Base-by-base conservation (phyloP, 1,140 invertebrate genomes). In the Melanaphis sacchari region DNA sequence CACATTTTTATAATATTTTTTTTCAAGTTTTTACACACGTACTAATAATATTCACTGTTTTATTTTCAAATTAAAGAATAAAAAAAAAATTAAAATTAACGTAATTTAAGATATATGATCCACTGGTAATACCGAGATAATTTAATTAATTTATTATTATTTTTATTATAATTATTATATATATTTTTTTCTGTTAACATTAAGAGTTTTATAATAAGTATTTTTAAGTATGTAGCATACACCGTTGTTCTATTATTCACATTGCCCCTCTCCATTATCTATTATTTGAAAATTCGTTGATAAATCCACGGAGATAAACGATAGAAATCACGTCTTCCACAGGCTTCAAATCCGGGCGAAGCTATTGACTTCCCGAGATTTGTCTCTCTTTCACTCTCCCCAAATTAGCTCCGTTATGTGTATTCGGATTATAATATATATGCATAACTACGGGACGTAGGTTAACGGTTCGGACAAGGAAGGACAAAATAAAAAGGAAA, bases 321-420 rank as follows among this genome's bases (percentile, higher is more conserved):
- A 85, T 85, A 85, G 38, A 36, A 85, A 85, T 85, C 84, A 85
- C 40, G 84, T 85, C 84, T 85, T 85, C 84, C 84, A 43, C 41
- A 43, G 40, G 84, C 84, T 31, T 43, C 24, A 85, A 85, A 46
- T 85, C 40, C 84, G 40, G 11, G 84, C 1, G 38, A 85, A 43
- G 40, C 26, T 41, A 85, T 43, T 43, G 40, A 41, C 84, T 40
- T 43, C 84, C 40, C 84, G 84, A 40, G 84, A 43, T 85, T 85
- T 40, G 84, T 85, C 41, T 43, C 38, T 41, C 40, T n/a, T n/a
- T 15, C 31, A 76, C 15, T 84, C 84, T 11, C 26, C 40, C 24
- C 41, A 41, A 43, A n/a, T 85, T 85, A 46, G 38, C 26, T n/a
- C 46, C 9, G 40, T 40, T 9, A 22, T 41, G 40, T 41, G 40